Evolutionary conservation across 2,113 vertebrate genomes (phyloP).

Genomic region (Neodon shergylaensis): DNA sequence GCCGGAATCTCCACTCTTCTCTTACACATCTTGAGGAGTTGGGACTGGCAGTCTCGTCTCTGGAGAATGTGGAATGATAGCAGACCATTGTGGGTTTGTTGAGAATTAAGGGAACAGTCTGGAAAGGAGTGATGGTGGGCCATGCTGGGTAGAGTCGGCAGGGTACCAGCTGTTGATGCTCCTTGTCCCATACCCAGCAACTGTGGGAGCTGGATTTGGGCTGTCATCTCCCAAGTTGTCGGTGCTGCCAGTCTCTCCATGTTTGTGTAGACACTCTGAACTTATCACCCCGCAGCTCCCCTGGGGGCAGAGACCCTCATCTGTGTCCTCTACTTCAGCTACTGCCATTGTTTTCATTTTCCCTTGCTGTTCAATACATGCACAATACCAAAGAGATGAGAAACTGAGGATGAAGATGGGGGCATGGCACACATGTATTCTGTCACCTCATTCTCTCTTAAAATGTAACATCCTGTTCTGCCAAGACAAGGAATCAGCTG

Average conservation of each 20-base stretch:
- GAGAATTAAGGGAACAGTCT: background rate
- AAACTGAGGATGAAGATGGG: too few species aligned
- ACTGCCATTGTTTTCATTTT: too few species aligned
- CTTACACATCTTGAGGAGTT: background rate
- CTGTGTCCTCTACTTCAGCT: too few species aligned
- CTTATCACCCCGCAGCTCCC: background rate
- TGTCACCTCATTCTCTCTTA: background rate
- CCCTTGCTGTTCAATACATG: too few species aligned
- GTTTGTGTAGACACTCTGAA: too few species aligned
- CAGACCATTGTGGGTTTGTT: background rate
- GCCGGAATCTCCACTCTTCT: background rate
- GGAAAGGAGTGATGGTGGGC: background rate
- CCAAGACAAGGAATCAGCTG: background rate
- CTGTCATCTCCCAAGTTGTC: background rate
- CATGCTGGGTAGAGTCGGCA: background rate
- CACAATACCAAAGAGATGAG: background rate
- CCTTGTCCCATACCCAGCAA: background rate
- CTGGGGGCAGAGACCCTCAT: background rate
- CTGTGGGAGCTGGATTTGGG: background rate
- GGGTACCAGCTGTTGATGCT: background rate
- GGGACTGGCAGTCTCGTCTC: background rate
- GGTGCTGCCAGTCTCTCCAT: background rate
- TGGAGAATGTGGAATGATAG: too few species aligned
- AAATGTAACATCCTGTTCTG: background rate
- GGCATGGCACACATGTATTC: background rate